Percentiles rank a stretch among this genome's conserved stretches.
phyloP scores from a whole-genome alignment of 2,888 invertebrate species.

The Lochmaea crataegi region DNA sequence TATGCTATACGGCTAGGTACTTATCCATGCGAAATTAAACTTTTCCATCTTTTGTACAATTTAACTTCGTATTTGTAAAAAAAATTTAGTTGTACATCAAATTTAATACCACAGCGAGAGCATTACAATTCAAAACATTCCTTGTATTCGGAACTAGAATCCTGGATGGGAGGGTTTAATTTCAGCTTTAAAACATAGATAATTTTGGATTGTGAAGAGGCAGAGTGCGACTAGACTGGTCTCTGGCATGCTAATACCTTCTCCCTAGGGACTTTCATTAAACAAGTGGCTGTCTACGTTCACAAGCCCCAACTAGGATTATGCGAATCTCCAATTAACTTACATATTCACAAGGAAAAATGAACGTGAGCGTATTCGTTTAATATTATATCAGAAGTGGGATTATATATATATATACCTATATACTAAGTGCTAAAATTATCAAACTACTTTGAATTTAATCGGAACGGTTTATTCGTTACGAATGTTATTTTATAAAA shows the following conservation, averaged over 20 bases:
- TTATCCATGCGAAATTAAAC: no score
- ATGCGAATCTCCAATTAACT: slow-evolving; percentile 44
- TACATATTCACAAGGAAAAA: slow-evolving; percentile 40
- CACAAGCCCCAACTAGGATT: slow-evolving; percentile 52
- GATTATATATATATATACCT: background rate
- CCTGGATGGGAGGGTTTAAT: slow-evolving; percentile 53
- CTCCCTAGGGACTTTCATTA: slow-evolving; percentile 62
- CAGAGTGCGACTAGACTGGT: slow-evolving; percentile 47
- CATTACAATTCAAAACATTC: slow-evolving; percentile 22
- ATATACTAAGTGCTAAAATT: no score
- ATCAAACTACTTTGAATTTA: no score
- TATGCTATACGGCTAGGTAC: no score
- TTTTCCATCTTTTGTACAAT: no score
- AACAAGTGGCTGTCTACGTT: slow-evolving; percentile 63
- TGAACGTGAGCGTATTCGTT: slow-evolving; percentile 26
- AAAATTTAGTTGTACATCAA: background rate
- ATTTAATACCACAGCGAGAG: background rate
- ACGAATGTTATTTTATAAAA: no score
- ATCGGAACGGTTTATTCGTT: no score
- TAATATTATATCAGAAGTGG: slow-evolving; percentile 9
- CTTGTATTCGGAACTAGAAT: slow-evolving; percentile 12
- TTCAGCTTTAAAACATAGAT: slow-evolving; percentile 54
- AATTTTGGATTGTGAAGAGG: slow-evolving; percentile 56
- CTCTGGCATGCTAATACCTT: slow-evolving; percentile 61
- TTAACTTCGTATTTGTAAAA: no score